Evolutionary conservation across 2,888 invertebrate species (phyloP).

Genomic region (Chesias legatella): DNA sequence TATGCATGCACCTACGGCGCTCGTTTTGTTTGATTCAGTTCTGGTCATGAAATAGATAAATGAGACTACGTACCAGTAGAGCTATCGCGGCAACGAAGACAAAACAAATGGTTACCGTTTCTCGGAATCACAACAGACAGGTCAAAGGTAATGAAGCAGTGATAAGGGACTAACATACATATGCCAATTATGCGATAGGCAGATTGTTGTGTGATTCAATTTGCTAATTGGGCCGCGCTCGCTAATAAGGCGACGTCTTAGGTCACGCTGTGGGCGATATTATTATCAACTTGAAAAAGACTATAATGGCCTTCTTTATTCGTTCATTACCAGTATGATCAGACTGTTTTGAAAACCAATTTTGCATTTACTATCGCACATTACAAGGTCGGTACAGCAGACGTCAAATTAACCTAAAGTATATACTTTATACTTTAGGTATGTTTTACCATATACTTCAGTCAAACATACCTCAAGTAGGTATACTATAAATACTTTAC

Average conservation of each 20-base stretch:
- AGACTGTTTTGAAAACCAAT: background rate
- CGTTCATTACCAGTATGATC: constrained; percentile 1
- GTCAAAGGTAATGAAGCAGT: constrained; percentile 58
- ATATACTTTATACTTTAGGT: too few relatives aligned
- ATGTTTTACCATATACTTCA: too few relatives aligned
- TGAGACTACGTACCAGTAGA: background rate
- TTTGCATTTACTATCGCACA: too few relatives aligned
- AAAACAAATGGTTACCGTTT: constrained; percentile 51
- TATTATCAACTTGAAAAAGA: constrained; percentile 34
- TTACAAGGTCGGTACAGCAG: too few relatives aligned
- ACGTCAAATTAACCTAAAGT: too few relatives aligned
- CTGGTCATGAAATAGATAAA: too few relatives aligned
- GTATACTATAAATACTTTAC: too few relatives aligned
- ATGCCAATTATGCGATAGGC: constrained; percentile 34
- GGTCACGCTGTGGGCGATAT: constrained; percentile 35
- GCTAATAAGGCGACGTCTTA: constrained; percentile 42
- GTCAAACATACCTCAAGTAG: too few relatives aligned
- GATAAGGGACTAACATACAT: constrained; percentile 53
- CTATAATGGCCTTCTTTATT: constrained; percentile 14
- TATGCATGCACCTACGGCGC: too few relatives aligned
- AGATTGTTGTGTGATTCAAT: constrained; percentile 47
- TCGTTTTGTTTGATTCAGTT: too few relatives aligned
- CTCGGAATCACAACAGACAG: constrained; percentile 54
- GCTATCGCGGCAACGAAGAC: constrained; percentile 39
- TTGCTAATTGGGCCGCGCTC: constrained; percentile 53